Evolutionary conservation across 2,888 invertebrate species (phyloP).

Genomic region (Xanthostigma xanthostigma): DNA sequence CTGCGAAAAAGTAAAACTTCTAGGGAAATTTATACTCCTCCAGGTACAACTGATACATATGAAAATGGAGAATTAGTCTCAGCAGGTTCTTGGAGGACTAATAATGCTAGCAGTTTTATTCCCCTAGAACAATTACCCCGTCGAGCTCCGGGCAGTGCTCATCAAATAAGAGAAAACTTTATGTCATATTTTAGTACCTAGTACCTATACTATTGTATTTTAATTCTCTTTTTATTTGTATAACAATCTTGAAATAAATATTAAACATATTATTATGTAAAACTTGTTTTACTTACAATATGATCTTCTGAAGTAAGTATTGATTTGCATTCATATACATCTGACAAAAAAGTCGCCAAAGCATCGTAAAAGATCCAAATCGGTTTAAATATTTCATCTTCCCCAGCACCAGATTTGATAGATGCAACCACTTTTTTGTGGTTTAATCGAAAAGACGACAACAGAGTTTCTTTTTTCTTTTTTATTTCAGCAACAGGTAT

Average conservation of each 20-base stretch:
- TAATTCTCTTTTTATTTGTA: no score
- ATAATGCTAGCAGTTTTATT: neutral
- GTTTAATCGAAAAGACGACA: conserved; percentile 11
- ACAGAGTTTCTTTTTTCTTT: conserved; percentile 11
- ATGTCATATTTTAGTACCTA: conserved; percentile 6
- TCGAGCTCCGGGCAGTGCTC: conserved; percentile 7
- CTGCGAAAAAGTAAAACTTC: conserved; percentile 8
- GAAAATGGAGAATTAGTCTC: neutral
- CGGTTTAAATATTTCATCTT: conserved; percentile 10
- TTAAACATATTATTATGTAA: no score
- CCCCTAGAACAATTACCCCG: conserved; percentile 1
- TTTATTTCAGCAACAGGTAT: conserved; percentile 7
- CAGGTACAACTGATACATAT: conserved; percentile 3
- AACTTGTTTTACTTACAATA: neutral
- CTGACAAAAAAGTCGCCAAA: conserved; percentile 11
- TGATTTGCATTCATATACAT: conserved; percentile 1
- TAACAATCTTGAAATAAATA: no score
- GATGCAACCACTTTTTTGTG: conserved; percentile 10
- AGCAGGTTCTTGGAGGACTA: neutral
- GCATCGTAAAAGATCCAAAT: conserved; percentile 12
- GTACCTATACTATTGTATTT: neutral
- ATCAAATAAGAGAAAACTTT: conserved; percentile 7
- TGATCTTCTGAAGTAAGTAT: conserved; percentile 4
- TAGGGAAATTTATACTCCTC: conserved; percentile 6
- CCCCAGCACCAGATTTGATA: conserved; percentile 8